These are phyloP conservation scores for Lacanobia wlatinum DNA, from an alignment of 2,888 invertebrate species.

Conservation along the genomic window DNA sequence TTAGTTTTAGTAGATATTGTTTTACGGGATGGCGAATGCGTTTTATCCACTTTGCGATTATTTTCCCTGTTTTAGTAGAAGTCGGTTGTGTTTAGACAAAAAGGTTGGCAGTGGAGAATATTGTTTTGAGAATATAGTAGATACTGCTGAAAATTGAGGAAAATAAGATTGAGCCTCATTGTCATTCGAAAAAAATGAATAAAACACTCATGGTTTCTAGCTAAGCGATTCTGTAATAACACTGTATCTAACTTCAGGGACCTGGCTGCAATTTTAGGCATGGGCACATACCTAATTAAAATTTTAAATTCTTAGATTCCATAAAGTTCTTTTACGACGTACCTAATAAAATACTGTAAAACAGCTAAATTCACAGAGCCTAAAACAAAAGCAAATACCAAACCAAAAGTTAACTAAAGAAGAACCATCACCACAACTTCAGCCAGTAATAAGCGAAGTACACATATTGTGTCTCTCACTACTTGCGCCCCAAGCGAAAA, in stretches of 20 bases:
- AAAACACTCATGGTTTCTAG: background rate
- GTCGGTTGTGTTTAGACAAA: background rate
- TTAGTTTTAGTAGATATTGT: constrained; percentile 37
- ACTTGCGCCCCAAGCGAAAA: constrained; percentile 61
- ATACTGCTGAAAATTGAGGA: background rate
- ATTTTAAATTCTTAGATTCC: background rate
- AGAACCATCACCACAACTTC: constrained; percentile 2
- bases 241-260: background rate
- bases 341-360: too few relatives aligned
- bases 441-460: constrained; percentile 5
- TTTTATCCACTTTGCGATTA: background rate
- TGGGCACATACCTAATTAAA: background rate
- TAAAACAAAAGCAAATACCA: too few relatives aligned
- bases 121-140: background rate
- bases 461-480: constrained; percentile 20
- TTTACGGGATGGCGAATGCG: constrained; percentile 16
- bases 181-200: background rate
- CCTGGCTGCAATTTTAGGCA: background rate
- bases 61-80: background rate
- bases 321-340: background rate
- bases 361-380: background rate
- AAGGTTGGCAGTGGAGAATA: background rate
- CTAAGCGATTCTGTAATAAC: background rate
- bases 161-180: background rate
- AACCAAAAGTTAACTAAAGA: background rate